A percentile compares a stretch with the other conserved stretches of the same genome.
phyloP scores from a whole-genome alignment of 2,888 invertebrate species.

The Lasioglossum figueresi region DNA sequence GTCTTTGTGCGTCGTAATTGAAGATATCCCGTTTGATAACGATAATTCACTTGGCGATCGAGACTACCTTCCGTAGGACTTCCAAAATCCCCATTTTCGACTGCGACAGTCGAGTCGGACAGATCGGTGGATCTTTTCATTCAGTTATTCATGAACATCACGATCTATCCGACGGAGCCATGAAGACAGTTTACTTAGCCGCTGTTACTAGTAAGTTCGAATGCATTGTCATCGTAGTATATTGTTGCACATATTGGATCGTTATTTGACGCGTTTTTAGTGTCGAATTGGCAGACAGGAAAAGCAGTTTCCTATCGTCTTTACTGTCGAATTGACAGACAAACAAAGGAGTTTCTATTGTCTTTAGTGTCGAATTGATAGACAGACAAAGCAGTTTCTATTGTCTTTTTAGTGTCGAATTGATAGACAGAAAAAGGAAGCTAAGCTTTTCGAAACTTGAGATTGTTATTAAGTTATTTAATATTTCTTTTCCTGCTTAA shows the following conservation, averaged over 20 bases:
- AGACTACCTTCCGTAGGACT: slow-evolving; percentile 2
- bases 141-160: background rate
- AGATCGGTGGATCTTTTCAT: background rate
- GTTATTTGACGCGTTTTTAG: background rate
- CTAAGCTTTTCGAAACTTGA: too few relatives aligned
- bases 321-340: too few relatives aligned
- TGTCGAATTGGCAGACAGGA: too few relatives aligned
- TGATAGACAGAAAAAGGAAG: too few relatives aligned
- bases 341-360: too few relatives aligned
- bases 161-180: background rate
- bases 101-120: background rate
- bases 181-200: slow-evolving; percentile 62
- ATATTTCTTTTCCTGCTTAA: too few relatives aligned
- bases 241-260: background rate
- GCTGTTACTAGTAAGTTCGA: slow-evolving; percentile 49
- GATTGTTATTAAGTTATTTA: too few relatives aligned
- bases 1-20: background rate
- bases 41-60: background rate
- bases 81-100: background rate
- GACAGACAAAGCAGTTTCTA: too few relatives aligned
- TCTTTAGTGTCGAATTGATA: too few relatives aligned
- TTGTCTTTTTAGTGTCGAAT: too few relatives aligned
- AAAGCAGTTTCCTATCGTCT: too few relatives aligned
- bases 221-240: background rate
- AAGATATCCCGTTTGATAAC: slow-evolving; percentile 33